Evolutionary conservation across 92 coral and sea anemone genomes (phyloP), one percentile per base, ranked within the genome.

Genomic region (Paramuricea clavata): DNA sequence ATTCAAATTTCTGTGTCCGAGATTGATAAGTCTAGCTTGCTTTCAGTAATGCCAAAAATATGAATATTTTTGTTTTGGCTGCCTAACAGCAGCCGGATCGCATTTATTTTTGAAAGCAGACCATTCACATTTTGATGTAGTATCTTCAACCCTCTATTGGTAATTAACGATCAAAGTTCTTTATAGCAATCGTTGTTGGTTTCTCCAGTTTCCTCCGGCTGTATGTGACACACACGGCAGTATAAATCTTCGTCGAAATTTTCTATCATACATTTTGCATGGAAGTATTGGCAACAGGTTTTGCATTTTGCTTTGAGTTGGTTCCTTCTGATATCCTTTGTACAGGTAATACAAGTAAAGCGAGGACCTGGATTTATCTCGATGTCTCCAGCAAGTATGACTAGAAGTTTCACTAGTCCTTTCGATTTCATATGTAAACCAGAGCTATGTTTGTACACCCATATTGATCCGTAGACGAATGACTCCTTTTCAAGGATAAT

Each of bases 331-430:
- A 61, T 22, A 5, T 61, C 31, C 69, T 61, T 61, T 19, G 31
- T 2, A 61, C 69, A 61, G 13, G 28, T 22, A 19, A 26, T 15
- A 47, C 52, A 47, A 15, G 13, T 47, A 15, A 47, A 19, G 17
- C 69, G 26, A 61, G 69, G 69, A 22, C 69, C 69, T 19, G 69
- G 69, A 22, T 22, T 19, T 19, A 61, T 6, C 16, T 47, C 12
- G 31, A 61, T 61, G 31, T 61, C 35, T 19, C 69, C 69, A 61
- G 69, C 69, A 23, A 61, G 69, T 61, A 61, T 61, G 27, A 61
- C 27, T 61, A 61, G 31, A 22, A 61, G 27, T 1, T 61, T 61
- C 69, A 61, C 13, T 47, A 15, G 15, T 9, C 13, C 13, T 15
- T 47, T 47, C 52, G 16, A 15, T 47, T 47, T 47, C 15, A 47